Evolutionary conservation across 2,113 vertebrate genomes (phyloP), one percentile per base, ranked within the genome.

Genomic region (Camelus bactrianus): DNA sequence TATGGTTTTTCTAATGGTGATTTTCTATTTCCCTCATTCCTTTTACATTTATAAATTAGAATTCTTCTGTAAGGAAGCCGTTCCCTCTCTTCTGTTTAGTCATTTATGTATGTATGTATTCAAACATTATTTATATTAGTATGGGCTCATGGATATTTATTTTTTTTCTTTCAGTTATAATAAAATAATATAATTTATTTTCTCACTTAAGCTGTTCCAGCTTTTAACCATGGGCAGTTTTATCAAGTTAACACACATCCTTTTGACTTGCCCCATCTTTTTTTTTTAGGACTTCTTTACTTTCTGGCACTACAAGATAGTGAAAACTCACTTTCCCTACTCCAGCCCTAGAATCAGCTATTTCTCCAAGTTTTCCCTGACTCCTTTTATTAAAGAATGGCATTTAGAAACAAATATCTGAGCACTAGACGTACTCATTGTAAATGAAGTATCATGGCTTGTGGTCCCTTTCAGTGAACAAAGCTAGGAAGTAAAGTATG

Each of bases 101-200:
- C 52, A 60, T 79, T 30, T 73, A 28, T 42, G 5, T 91, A n/a
- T 35, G 7, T 42, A 42, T 56, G 9, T 58, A 42, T 69, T 46
- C 64, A 96, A 46, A 80, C 0, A 15, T 79, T 93, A 82, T 82
- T 82, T 89, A 35, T 73, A 83, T 30, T 30, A 77, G 35, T 69
- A 79, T 64, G 22, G 48, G 8, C 28, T 90, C 54, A 64, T 58
- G 20, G 65, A 62, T 83, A 64, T 76, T 67, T 81, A 28, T 84
- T 67, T 80, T 62, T 62, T 83, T 89, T n/a, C 72, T 64, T 65
- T 85, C 19, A 11, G 2, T 64, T 90, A 12, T 32, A 38, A 72
- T 38, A 14, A 30, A 73, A 85, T 79, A 84, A 69, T 85, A 52
- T 84, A 46, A 93, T 70, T 89, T 62, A 90, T 89, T 84, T 72